Evolutionary conservation across 2,797 vertebrate genomes (phyloP), one percentile per base, ranked within the genome.

Genomic region (Sebastiscus albofasciatus): DNA sequence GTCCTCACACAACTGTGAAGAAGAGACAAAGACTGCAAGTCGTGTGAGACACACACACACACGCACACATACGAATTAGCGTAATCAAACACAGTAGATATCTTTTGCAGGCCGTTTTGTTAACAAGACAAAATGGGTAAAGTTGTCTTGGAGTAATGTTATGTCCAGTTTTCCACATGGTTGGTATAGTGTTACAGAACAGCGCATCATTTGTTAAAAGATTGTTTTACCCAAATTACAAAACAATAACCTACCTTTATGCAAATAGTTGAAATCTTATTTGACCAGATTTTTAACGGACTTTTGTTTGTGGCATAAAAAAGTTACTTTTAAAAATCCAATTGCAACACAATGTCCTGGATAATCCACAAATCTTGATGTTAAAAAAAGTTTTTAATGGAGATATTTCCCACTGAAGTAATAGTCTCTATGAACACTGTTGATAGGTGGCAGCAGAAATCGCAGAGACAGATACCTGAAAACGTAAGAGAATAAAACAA

Each of bases 1-100:
- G 96, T 96, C 97, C 96, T 97, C 96, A 95, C 95, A 96, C 97
- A 97, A 96, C 96, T 97, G 96, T 96, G 97, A 97, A 89, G 89
- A 75, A 70, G 87, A 79, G 77, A 87, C 91, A 92, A 92, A 88
- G 82, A 84, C 73, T 24, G 64, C 72, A 20, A 77, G 78, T 49
- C 34, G 79, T 82, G 78, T 78, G 84, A 80, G 81, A 89, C 79
- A 80, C 80, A 79, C 79, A 75, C 76, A 74, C 77, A 81, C n/a
- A 89, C 75, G 79, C 12, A 5, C 34, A 89, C 78, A 80, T 77
- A 81, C 59, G 39, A 83, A 77, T 86, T 67, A 87, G 83, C 42
- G 76, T 74, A 87, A 79, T 87, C 88, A 82, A 86, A 95, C 89
- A 86, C 68, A 62, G 79, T 75, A 67, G 86, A 87, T 78, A 78